Conservation (phyloP, 2,797 vertebrate species). For the Anguilla megastoma region DNA sequence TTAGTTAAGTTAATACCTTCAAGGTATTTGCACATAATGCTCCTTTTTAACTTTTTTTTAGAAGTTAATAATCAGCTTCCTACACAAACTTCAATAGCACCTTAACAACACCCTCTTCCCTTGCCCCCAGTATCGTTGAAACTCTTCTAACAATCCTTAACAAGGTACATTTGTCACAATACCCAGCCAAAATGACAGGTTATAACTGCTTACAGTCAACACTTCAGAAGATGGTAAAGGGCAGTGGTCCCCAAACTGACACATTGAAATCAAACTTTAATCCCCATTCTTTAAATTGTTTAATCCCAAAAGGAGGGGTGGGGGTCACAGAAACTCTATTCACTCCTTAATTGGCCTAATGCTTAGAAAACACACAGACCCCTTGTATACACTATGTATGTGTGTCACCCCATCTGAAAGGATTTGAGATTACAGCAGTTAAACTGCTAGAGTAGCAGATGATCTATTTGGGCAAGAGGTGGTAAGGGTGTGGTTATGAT, state of each 20-base stretch:
- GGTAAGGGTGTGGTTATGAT: neutral
- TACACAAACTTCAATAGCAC: neutral
- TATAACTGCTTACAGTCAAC: neutral
- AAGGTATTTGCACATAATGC: too few species aligned
- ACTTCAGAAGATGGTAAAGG: neutral
- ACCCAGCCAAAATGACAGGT: neutral
- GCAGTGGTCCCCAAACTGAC: neutral
- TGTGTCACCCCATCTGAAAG: neutral
- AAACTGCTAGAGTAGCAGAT: neutral
- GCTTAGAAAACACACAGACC: neutral
- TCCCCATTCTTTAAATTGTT: neutral
- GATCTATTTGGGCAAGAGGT: neutral
- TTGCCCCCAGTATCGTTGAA: neutral
- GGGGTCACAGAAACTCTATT: neutral
- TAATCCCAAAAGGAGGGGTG: neutral
- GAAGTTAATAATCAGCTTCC: neutral
- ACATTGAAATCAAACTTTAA: neutral
- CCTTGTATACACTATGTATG: neutral
- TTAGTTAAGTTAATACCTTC: too few species aligned
- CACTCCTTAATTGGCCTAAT: neutral
- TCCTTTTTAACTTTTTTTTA: too few species aligned
- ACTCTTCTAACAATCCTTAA: neutral
- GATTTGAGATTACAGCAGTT: neutral
- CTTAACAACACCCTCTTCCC: too few species aligned
- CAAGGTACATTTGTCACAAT: neutral